Evolutionary conservation across 2,888 invertebrate genomes (phyloP), one percentile per base, ranked within the genome.

Genomic region (Thumatha senex): DNA sequence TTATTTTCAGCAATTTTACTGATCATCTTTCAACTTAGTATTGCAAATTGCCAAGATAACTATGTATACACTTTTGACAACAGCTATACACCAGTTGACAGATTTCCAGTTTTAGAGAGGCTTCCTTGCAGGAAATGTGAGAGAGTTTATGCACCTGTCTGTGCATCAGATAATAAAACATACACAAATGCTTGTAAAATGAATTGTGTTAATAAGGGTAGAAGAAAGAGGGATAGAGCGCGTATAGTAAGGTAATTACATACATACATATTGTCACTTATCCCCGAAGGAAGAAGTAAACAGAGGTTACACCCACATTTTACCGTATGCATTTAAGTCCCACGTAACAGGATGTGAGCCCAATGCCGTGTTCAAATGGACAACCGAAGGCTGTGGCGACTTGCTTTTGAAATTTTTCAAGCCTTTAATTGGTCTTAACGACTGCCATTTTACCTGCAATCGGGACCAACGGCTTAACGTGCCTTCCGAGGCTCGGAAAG

Each of bases 131-230:
- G 15, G 8, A 33, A 8, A 13, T 44, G 44, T 43, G 33, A 34
- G 33, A 39, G 31, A 18, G 18, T 46, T 7, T 39, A 46, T 38
- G 18, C 10, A 4, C 38, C 39, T 11, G 31, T 33, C 0, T 39
- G 38, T 33, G 31, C 31, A 10, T n/a, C 18, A n/a, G 35, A 40
- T 18, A 46, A 40, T 29, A 30, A n/a, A 14, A 35, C 24, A 9
- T 46, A 46, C 40, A 46, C 35, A 38, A 36, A 36, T 40, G 49
- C 39, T 13, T 46, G 46, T 3, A 39, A 12, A 44, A 15, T 40
- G 30, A 48, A 15, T 43, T 56, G 40, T 9, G 14, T 44, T 31
- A 46, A 24, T 38, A 34, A 14, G 10, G 35, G 36, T 11, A 45
- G 40, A 45, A 40, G 10, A 7, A 15, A 12, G 11, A 12, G 0